Conservation (phyloP, 2,113 vertebrate genomes). For the Pangasianodon gigas region DNA sequence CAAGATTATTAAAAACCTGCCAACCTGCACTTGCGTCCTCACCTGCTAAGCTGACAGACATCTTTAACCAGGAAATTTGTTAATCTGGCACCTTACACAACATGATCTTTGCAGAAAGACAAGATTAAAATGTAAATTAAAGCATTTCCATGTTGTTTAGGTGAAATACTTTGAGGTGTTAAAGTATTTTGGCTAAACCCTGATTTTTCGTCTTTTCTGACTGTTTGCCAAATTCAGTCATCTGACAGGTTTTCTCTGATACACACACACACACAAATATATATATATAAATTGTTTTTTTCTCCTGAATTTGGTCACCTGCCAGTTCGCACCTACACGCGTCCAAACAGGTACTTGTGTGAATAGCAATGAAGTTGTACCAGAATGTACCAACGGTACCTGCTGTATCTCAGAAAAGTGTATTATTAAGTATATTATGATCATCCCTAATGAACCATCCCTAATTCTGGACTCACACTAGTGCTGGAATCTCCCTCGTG, state of each 20-base stretch:
- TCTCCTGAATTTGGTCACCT: background rate
- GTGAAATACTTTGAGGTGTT: background rate
- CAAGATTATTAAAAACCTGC: too few relatives aligned
- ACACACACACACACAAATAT: background rate
- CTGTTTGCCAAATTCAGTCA: background rate
- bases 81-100: background rate
- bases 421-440: background rate
- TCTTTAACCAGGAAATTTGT: background rate
- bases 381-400: background rate
- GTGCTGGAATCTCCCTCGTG: constrained; percentile 27
- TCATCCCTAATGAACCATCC: background rate
- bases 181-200: background rate
- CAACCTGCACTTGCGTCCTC: too few relatives aligned
- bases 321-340: background rate
- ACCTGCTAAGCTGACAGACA: too few relatives aligned
- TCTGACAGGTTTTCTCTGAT: background rate
- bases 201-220: background rate
- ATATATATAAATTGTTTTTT: background rate
- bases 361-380: background rate
- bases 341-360: background rate
- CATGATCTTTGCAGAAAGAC: background rate
- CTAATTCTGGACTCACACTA: background rate
- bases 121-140: background rate
- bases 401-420: background rate
- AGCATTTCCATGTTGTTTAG: background rate